Conservation (phyloP, 2,113 vertebrate genomes). For the Carassius auratus region DNA sequence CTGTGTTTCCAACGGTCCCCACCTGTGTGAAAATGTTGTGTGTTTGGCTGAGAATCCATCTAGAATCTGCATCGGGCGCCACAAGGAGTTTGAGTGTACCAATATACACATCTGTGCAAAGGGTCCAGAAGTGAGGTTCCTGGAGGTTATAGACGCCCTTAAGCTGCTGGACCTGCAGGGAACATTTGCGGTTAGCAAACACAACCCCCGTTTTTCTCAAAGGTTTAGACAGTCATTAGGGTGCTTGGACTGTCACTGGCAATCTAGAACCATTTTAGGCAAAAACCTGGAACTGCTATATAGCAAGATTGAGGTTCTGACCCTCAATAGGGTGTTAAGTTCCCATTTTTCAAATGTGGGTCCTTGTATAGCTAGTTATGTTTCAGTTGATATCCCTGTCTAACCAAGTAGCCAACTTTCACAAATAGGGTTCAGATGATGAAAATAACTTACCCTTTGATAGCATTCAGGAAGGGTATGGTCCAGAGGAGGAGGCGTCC, state of each 20-base stretch:
- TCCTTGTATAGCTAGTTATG: background rate
- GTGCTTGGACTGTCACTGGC: background rate
- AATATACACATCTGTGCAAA: constrained; percentile 94
- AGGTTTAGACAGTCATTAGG: background rate
- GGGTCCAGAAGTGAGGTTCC: constrained; percentile 98
- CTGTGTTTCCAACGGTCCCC: background rate
- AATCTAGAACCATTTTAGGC: background rate
- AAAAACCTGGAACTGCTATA: background rate
- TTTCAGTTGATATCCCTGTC: constrained; percentile 5
- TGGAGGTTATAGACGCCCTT: constrained; percentile 96
- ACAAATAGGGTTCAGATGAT: background rate
- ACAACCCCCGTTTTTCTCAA: background rate
- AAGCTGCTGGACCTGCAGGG: constrained; percentile 89
- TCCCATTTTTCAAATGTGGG: background rate
- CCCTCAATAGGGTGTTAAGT: background rate
- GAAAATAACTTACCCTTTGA: constrained; percentile 85
- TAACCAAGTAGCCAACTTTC: background rate
- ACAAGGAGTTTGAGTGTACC: constrained; percentile 93
- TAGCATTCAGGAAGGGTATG: constrained; percentile 89
- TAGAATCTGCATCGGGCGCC: constrained; percentile 92
- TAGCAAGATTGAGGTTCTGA: background rate
- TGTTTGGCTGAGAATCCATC: constrained; percentile 97
- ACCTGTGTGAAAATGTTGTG: constrained; percentile 99
- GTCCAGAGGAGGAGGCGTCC: constrained; percentile 90
- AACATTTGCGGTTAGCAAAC: background rate